A percentile compares a stretch with the other conserved stretches of the same genome.
Evolutionary conservation across 2,888 invertebrate species (phyloP).

Genomic region (Pristionchus mayeri): DNA sequence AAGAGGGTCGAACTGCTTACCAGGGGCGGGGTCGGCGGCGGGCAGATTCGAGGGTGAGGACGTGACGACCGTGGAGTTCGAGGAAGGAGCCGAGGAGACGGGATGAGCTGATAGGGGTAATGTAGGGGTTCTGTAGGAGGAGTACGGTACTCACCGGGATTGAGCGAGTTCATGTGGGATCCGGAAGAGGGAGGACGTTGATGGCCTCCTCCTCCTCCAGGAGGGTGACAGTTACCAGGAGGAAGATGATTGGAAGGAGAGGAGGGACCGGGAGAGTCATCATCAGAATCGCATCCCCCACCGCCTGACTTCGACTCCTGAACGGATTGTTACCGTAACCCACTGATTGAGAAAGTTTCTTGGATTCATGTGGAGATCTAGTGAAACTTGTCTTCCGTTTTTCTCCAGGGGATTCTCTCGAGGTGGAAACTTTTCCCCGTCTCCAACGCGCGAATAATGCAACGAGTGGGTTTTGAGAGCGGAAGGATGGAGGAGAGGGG

Average conservation of each 20-base stretch:
- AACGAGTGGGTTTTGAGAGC: conserved; percentile 22
- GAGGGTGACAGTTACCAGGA: too few relatives aligned
- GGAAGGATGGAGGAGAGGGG: not conserved
- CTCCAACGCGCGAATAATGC: conserved; percentile 27
- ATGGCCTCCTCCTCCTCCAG: not conserved
- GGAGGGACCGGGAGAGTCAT: conserved; percentile 72
- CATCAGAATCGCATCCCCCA: conserved; percentile 69
- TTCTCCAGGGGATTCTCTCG: not conserved
- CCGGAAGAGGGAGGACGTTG: conserved; percentile 53
- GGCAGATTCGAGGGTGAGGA: conserved; percentile 43
- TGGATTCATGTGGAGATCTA: not conserved
- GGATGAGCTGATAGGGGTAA: conserved; percentile 6
- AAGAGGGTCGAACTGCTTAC: conserved; percentile 15
- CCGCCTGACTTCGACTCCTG: conserved; percentile 54
- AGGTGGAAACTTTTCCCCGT: not conserved
- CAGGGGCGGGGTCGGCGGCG: conserved; percentile 46
- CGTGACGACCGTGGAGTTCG: conserved; percentile 41
- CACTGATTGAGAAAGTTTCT: not conserved
- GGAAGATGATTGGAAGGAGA: conserved; percentile 47
- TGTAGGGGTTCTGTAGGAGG: not conserved
- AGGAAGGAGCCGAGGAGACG: conserved; percentile 41
- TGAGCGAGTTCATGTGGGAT: conserved; percentile 44
- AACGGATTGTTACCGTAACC: not conserved
- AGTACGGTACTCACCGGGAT: not conserved
- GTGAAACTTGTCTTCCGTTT: not conserved